These are phyloP conservation scores for Hemibagrus wyckioides DNA, from an alignment of 2,113 vertebrate genomes.

Conservation along the genomic window DNA sequence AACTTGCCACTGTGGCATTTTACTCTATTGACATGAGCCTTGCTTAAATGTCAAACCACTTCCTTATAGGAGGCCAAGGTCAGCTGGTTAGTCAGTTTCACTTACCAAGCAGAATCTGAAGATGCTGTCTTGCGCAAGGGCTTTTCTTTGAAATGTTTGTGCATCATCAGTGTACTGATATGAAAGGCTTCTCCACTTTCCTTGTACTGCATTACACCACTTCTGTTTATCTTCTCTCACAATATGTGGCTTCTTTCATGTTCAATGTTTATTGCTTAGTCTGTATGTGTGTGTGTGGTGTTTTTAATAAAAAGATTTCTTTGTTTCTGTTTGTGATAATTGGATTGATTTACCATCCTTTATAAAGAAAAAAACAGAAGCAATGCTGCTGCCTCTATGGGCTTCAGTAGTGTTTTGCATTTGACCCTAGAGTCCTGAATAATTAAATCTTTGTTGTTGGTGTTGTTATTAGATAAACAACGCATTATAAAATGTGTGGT, in stretches of 20 bases:
- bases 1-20: not conserved
- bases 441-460: not conserved
- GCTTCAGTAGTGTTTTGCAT: not conserved
- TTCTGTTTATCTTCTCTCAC: not conserved
- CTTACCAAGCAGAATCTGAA: constrained; percentile 5
- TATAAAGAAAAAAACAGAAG: not conserved
- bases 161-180: not conserved
- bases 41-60: not conserved
- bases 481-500: not conserved
- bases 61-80: constrained; percentile 5
- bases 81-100: constrained; percentile 16
- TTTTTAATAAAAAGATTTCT: not conserved
- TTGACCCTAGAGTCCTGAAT: not conserved
- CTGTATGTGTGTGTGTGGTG: not conserved
- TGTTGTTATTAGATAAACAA: not conserved
- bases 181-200: not conserved
- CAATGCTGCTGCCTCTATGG: too few relatives aligned
- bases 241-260: not conserved
- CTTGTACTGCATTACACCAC: not conserved
- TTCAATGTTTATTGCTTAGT: not conserved
- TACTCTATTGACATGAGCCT: too few relatives aligned
- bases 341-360: not conserved
- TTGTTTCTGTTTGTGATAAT: not conserved
- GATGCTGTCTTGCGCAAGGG: not conserved
- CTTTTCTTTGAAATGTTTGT: not conserved